Percentiles rank a stretch among this genome's conserved stretches.
These are phyloP conservation scores for Artibeus lituratus DNA, from an alignment of 2,797 vertebrate genomes.

Conservation along the genomic window DNA sequence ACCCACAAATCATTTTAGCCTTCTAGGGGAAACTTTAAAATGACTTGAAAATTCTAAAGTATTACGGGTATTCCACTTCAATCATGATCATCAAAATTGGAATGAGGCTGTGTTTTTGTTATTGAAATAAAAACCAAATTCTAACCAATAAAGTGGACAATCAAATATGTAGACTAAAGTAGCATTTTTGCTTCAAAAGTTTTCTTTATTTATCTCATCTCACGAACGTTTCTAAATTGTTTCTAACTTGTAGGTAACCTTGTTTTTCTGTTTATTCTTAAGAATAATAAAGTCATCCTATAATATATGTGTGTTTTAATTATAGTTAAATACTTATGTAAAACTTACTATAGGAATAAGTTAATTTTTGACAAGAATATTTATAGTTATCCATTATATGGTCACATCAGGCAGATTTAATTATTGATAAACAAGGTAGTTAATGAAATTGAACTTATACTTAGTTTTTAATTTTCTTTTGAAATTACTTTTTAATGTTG, in stretches of 20 bases:
- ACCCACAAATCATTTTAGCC: neutral
- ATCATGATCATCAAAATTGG: neutral
- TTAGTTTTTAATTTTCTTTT: neutral
- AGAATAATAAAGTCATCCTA: neutral
- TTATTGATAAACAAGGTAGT: constrained; percentile 33
- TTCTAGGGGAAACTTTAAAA: neutral
- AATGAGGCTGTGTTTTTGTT: neutral
- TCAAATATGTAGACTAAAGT: neutral
- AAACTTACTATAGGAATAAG: neutral
- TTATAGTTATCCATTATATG: constrained; percentile 23
- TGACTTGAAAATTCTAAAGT: neutral
- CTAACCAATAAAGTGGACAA: neutral
- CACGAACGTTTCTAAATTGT: neutral
- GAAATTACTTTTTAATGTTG: neutral
- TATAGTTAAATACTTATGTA: constrained; percentile 8
- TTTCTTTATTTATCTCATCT: neutral
- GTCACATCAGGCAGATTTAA: constrained; percentile 1
- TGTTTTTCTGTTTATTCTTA: neutral
- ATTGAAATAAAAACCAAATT: neutral
- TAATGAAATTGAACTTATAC: constrained; percentile 29
- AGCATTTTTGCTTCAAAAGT: neutral
- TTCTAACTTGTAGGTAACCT: neutral
- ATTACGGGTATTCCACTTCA: neutral
- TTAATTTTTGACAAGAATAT: constrained; percentile 30
- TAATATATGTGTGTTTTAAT: neutral